Percentiles rank a stretch among this genome's conserved stretches.
phyloP scores from a whole-genome alignment of 2,888 invertebrate genomes.

The Phragmatobia fuliginosa region DNA sequence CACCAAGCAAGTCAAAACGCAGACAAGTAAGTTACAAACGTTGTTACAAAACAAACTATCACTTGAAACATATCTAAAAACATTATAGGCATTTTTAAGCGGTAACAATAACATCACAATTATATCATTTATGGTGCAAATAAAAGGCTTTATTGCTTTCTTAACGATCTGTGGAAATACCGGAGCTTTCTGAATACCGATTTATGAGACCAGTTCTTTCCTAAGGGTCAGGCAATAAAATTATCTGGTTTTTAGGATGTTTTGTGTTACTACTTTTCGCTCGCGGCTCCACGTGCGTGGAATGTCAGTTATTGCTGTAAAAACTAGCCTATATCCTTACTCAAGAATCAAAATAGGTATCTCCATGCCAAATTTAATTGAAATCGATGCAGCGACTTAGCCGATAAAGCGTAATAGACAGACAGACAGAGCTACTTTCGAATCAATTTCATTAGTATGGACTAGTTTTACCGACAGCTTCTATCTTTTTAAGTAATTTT shows the following conservation, averaged over 20 bases:
- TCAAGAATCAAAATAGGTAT: no score
- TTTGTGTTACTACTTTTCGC: no score
- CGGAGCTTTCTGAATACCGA: constrained; percentile 29
- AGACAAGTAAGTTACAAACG: background rate
- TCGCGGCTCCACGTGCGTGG: no score
- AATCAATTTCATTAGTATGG: no score
- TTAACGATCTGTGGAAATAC: constrained; percentile 15
- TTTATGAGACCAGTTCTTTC: constrained; percentile 37
- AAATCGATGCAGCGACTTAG: no score
- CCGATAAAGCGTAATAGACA: no score
- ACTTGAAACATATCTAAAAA: background rate
- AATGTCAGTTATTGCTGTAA: no score
- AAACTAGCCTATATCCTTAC: no score
- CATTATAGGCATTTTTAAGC: constrained; percentile 13
- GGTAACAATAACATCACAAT: constrained; percentile 19
- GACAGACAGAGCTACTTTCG: no score
- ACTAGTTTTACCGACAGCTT: background rate
- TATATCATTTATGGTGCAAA: constrained; percentile 21
- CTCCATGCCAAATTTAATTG: no score
- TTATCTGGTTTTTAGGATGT: background rate
- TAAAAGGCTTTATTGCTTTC: constrained; percentile 28
- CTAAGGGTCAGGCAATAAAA: constrained; percentile 12
- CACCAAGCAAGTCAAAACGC: background rate
- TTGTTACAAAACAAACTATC: background rate
- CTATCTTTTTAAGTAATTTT: background rate